Conservation (phyloP, 2,113 vertebrate species). For the Gymnarchus niloticus region DNA sequence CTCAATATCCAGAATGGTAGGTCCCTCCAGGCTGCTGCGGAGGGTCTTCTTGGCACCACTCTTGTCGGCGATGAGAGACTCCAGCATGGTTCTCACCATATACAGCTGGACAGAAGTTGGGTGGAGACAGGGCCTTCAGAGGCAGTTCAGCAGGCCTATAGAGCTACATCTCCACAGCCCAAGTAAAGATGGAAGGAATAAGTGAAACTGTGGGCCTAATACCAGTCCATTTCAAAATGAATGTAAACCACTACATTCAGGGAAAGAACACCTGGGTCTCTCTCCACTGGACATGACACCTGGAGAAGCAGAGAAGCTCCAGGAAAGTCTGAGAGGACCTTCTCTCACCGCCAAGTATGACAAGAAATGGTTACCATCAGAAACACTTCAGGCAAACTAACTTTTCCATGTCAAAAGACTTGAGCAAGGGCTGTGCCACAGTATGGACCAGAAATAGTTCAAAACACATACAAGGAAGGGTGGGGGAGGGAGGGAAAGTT, state of each 20-base stretch:
- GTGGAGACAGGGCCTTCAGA: conserved; percentile 30
- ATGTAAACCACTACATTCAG: neutral
- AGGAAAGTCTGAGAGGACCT: neutral
- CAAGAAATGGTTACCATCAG: conserved; percentile 75
- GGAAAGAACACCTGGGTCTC: neutral
- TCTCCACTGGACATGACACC: neutral
- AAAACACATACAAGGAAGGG: conserved; percentile 63
- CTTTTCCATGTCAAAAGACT: conserved; percentile 71
- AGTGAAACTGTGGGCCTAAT: neutral
- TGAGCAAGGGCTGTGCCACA: conserved; percentile 73
- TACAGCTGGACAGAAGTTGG: conserved; percentile 71
- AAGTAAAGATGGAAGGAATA: neutral
- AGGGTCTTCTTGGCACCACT: conserved; percentile 87
- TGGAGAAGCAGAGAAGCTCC: neutral
- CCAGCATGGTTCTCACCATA: conserved; percentile 89
- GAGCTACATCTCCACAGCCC: neutral
- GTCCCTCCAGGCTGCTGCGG: conserved; percentile 85
- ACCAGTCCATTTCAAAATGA: neutral
- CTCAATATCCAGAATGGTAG: conserved; percentile 88
- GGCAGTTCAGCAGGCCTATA: neutral
- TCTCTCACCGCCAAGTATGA: conserved; percentile 74
- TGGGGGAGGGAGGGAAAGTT: conserved; percentile 9
- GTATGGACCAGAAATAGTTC: conserved; percentile 77
- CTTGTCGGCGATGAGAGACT: conserved; percentile 88
- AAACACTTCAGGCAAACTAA: conserved; percentile 76